phyloP scores from a whole-genome alignment of 1,140 invertebrate species.

The Drosophila melanica region DNA sequence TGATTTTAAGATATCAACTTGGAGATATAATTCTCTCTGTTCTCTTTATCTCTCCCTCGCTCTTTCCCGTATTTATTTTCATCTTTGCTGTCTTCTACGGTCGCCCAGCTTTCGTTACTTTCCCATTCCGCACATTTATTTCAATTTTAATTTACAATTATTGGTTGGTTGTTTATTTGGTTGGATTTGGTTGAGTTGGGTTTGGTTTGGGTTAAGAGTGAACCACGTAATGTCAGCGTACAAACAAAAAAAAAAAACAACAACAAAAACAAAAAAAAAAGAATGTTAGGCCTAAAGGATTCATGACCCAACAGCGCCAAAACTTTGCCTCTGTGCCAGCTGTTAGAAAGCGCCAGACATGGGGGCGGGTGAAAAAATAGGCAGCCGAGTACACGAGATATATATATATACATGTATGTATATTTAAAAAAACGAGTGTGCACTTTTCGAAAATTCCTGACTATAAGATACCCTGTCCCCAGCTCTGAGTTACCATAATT shows the following conservation, averaged over 20 bases:
- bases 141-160: slow-evolving; percentile 82
- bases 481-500: too few species aligned
- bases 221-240: slow-evolving; percentile 31
- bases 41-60: background rate
- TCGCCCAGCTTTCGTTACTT: slow-evolving; percentile 15
- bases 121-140: slow-evolving; percentile 53
- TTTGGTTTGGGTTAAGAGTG: background rate
- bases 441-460: too few species aligned
- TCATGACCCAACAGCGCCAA: slow-evolving; percentile 23
- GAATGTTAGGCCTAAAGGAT: slow-evolving; percentile 43
- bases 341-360: background rate
- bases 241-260: background rate
- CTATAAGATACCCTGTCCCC: too few species aligned
- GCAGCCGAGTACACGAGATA: slow-evolving; percentile 50
- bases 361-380: background rate
- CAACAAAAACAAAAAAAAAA: background rate
- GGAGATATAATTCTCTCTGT: too few species aligned
- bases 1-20: too few species aligned
- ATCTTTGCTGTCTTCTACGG: slow-evolving; percentile 8
- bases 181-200: slow-evolving; percentile 7
- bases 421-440: slow-evolving; percentile 12
- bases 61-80: background rate
- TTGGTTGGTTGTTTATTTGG: slow-evolving; percentile 51
- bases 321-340: slow-evolving; percentile 30
- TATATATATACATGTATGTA: slow-evolving; percentile 35